These are phyloP conservation scores for Lepidocolaptes lacrymiger DNA, from an alignment of 2,797 vertebrate species.

Conservation along the genomic window DNA sequence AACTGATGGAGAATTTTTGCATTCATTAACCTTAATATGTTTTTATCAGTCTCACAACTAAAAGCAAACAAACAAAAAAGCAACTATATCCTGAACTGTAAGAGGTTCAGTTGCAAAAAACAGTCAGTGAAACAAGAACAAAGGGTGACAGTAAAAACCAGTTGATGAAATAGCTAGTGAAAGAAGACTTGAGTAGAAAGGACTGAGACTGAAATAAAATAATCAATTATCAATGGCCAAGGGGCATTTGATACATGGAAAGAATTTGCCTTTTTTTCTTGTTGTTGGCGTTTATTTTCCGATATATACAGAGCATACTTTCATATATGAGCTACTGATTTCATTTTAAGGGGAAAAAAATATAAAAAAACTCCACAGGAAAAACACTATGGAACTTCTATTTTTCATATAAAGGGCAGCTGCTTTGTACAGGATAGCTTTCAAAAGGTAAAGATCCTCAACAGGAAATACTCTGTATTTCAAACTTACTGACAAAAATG, in stretches of 20 bases:
- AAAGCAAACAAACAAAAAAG: slow-evolving; percentile 18
- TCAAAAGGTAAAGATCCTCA: not conserved
- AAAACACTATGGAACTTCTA: not conserved
- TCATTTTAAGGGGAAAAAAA: not conserved
- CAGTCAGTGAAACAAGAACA: not conserved
- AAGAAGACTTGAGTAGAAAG: not conserved
- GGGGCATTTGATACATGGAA: not conserved
- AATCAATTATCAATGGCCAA: slow-evolving; percentile 19
- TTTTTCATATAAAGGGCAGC: not conserved
- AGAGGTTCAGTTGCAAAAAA: not conserved
- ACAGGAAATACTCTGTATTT: not conserved
- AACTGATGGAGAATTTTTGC: slow-evolving; percentile 38
- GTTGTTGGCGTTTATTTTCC: rapidly evolving
- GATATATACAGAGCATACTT: not conserved
- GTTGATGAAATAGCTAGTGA: slow-evolving; percentile 13
- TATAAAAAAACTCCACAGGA: not conserved
- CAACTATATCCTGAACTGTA: not conserved
- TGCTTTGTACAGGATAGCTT: not conserved
- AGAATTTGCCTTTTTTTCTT: not conserved
- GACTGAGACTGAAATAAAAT: not conserved
- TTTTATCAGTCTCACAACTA: slow-evolving; percentile 19
- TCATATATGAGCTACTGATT: not conserved
- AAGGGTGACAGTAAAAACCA: not conserved
- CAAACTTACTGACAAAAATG: not conserved
- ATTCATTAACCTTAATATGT: slow-evolving; percentile 60